Conservation (phyloP, 1,140 invertebrate genomes). For the Dreissena polymorpha region DNA sequence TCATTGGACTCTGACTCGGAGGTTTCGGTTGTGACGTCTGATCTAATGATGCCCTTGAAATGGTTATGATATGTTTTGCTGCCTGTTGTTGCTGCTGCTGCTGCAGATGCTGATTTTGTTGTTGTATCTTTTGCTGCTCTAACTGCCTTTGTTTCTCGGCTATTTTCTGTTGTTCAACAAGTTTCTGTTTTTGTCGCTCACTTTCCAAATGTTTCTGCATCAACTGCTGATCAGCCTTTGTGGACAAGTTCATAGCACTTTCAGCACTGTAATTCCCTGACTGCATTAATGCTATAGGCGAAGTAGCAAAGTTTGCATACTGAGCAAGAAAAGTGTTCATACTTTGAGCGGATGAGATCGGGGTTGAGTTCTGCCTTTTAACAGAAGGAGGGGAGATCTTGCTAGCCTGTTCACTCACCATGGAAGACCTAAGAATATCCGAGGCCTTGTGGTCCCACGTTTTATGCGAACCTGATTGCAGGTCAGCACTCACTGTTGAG, state of each 20-base stretch:
- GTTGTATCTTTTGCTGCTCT: not conserved
- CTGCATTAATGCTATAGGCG: not conserved
- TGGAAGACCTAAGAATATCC: slow-evolving; percentile 41
- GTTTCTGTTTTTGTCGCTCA: slow-evolving; percentile 19
- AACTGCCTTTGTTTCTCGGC: slow-evolving; percentile 11
- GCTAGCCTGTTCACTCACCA: slow-evolving; percentile 14
- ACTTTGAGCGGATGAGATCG: not conserved
- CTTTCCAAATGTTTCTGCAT: slow-evolving; percentile 9
- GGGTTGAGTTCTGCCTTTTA: slow-evolving; percentile 32
- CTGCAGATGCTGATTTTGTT: not conserved
- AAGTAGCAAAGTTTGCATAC: slow-evolving; percentile 29
- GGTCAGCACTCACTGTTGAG: not conserved
- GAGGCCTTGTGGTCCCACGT: slow-evolving; percentile 49
- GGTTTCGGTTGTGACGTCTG: not conserved
- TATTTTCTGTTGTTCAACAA: not conserved
- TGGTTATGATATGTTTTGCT: slow-evolving; percentile 12
- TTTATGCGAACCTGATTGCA: not conserved
- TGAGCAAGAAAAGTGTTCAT: slow-evolving; percentile 40
- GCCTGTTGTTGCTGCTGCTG: slow-evolving; percentile 13
- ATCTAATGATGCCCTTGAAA: not conserved
- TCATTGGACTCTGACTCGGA: slow-evolving; percentile 42
- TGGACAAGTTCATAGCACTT: not conserved
- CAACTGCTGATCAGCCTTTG: slow-evolving; percentile 10
- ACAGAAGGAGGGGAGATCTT: slow-evolving; percentile 8
- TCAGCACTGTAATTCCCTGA: not conserved